Conservation (phyloP, 2,113 vertebrate genomes). For the Panurus biarmicus region DNA sequence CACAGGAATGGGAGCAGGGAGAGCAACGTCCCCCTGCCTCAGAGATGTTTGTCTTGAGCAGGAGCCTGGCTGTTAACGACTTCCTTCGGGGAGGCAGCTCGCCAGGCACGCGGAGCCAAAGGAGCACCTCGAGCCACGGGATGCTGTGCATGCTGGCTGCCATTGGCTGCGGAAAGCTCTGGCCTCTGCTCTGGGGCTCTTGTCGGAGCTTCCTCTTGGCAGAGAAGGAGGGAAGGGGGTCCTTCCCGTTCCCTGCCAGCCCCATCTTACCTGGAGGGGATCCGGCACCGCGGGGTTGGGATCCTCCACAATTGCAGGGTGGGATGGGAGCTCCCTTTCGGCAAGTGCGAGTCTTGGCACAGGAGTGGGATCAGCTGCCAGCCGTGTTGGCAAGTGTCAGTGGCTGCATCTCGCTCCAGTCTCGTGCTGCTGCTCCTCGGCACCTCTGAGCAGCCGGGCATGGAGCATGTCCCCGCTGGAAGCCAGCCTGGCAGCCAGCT, state of each 20-base stretch:
- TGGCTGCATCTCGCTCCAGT: fast-evolving
- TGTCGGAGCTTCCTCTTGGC: background rate
- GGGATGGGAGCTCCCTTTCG: background rate
- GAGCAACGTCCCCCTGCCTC: background rate
- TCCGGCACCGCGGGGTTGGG: fast-evolving
- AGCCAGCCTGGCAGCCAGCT: background rate
- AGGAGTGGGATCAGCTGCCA: background rate
- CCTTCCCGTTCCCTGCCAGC: background rate
- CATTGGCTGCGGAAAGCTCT: fast-evolving
- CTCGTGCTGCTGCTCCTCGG: fast-evolving
- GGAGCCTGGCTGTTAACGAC: background rate
- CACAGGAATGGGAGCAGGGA: background rate
- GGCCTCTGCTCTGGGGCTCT: background rate
- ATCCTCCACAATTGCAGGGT: background rate
- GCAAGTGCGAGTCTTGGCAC: fast-evolving
- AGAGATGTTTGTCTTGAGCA: slow-evolving; percentile 23
- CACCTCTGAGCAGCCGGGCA: background rate
- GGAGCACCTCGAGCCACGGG: fast-evolving
- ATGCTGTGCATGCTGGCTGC: fast-evolving
- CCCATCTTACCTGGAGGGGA: background rate
- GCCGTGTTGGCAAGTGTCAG: fast-evolving
- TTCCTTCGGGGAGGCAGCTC: background rate
- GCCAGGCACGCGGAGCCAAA: fast-evolving
- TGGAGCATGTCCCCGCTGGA: background rate
- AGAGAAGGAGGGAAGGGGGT: background rate